phyloP scores from a whole-genome alignment of 2,113 vertebrate species.

The Geococcyx californianus region DNA sequence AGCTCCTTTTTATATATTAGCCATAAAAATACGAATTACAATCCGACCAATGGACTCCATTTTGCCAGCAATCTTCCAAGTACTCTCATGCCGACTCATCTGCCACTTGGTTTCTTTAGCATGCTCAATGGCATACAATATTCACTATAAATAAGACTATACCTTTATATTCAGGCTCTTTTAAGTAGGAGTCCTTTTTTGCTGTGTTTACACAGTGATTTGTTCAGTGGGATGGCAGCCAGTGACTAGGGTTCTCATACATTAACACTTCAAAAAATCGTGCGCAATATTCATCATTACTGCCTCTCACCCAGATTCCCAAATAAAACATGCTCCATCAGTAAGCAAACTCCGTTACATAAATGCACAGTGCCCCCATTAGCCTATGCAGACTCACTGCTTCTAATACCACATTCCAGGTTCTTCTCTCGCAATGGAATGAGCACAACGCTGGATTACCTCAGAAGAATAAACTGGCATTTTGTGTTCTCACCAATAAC shows the following conservation, averaged over 20 bases:
- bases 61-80: background rate
- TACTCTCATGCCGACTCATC: background rate
- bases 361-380: background rate
- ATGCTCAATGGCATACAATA: background rate
- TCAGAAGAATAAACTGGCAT: background rate
- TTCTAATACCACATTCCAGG: background rate
- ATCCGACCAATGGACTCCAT: background rate
- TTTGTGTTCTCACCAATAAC: background rate
- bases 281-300: background rate
- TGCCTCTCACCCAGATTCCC: background rate
- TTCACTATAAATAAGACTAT: background rate
- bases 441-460: background rate
- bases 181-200: background rate
- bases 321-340: background rate
- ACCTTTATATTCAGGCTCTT: background rate
- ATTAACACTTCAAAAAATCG: background rate
- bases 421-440: background rate
- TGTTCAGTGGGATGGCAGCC: background rate
- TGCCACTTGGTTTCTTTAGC: background rate
- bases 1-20: background rate
- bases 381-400: background rate
- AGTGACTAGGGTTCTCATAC: background rate
- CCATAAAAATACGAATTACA: background rate
- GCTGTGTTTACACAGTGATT: background rate
- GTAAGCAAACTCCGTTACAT: background rate